Base-by-base conservation (phyloP, 2,888 invertebrate species). In the Spialia ferax region DNA sequence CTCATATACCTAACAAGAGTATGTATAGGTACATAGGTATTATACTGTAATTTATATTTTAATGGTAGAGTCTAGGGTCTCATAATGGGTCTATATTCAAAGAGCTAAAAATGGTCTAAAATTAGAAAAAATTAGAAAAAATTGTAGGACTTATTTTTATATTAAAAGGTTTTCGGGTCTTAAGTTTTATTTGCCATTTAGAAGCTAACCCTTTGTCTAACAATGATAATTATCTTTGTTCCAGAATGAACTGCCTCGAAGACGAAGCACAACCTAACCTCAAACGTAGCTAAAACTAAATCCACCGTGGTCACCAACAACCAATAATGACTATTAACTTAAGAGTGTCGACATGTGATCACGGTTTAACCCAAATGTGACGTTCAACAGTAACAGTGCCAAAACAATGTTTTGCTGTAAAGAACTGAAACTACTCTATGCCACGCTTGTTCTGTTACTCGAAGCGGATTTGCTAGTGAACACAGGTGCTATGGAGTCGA, bases 331-430 rank as follows among this genome's bases (percentile, higher is more conserved):
- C 92, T 86, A 93, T 92, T 82, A 93, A 93, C 82, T 84, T 93
- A 80, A 91, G 92, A 88, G 82, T 76, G 72, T 77, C 79, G 70
- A 70, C 68, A 74, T 73, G 75, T 82, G 76, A 79, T 68, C 71
- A 72, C 56, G 75, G 74, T 73, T 75, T 77, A 67, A 77, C 76
- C 75, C 88, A 81, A 85, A 89, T 88, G 88, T 92, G 90, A 91
- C 87, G 78, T 79, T 79, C 73, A 77, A 77, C 72, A 71, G 38
- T 59, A 68, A 69, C 71, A 86, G 93, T 92, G 89, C 88, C 91
- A 91, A 90, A 89, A 93, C 92, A 89, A 93, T 93, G 93, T 87
- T 86, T 89, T 90, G 87, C 88, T 88, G 88, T 88, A 89, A 86
- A 88, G 88, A 88, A 88, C 88, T 91, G 52, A 90, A 91, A 85